Conservation (phyloP, 2,113 vertebrate genomes). For the Scomber scombrus region DNA sequence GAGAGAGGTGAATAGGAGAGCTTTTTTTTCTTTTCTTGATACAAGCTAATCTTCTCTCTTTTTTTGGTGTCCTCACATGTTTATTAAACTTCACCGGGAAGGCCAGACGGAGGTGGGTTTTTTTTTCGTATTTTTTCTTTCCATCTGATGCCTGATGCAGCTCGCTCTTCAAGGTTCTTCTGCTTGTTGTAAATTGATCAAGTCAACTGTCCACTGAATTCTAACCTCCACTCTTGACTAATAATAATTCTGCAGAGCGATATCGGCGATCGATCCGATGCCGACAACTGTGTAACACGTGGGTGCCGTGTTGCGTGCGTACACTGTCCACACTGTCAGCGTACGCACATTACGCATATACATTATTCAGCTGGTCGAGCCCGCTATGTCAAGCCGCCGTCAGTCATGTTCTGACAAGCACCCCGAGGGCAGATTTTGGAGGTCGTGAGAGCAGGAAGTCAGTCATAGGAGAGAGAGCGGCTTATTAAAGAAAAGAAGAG, state of each 20-base stretch:
- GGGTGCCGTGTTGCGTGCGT: not conserved
- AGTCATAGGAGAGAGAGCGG: constrained; percentile 1
- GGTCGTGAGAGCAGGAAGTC: constrained; percentile 38
- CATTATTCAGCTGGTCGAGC: constrained; percentile 1
- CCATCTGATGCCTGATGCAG: constrained; percentile 23
- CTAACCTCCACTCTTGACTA: constrained; percentile 29
- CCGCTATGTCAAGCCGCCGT: constrained; percentile 33
- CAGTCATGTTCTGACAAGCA: constrained; percentile 23
- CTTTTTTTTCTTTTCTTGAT: constrained; percentile 5
- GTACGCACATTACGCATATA: constrained; percentile 14
- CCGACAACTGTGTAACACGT: not conserved
- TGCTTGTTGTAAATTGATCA: constrained; percentile 45
- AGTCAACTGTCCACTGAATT: constrained; percentile 24
- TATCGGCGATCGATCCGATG: not conserved
- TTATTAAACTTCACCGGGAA: constrained; percentile 50
- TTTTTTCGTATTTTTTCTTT: not conserved
- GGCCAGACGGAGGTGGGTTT: constrained; percentile 25
- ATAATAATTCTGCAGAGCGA: constrained; percentile 42
- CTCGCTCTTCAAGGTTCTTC: constrained; percentile 44
- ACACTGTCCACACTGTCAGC: constrained; percentile 7
- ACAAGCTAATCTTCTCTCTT: constrained; percentile 49
- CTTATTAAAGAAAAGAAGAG: constrained; percentile 8
- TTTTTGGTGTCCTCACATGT: constrained; percentile 38
- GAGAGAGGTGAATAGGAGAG: constrained; percentile 1
- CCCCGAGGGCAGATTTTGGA: constrained; percentile 17